A percentile compares a stretch with the other conserved stretches of the same genome.
Evolutionary conservation across 1,140 invertebrate species (phyloP).

Genomic region (Brevipalpus yothersi): DNA sequence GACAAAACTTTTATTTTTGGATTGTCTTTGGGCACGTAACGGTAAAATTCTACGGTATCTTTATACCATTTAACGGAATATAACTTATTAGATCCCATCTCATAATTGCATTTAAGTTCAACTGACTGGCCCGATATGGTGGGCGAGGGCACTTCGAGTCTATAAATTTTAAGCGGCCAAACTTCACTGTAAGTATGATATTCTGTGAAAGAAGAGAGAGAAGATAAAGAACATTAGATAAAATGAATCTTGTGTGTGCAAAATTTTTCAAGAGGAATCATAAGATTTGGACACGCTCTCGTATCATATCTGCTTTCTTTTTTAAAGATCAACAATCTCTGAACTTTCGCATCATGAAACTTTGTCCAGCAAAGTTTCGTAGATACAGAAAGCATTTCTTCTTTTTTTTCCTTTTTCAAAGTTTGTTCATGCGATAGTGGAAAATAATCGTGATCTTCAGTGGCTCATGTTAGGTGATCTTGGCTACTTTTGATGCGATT

Average conservation of each 20-base stretch:
- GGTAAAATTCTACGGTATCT: constrained; percentile 7
- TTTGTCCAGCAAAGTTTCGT: no score
- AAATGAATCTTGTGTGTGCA: background rate
- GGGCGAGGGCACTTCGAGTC: constrained; percentile 13
- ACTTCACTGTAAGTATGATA: background rate
- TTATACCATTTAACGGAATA: constrained; percentile 16
- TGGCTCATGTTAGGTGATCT: no score
- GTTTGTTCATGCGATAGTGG: no score
- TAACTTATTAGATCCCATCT: constrained; percentile 13
- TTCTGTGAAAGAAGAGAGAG: background rate
- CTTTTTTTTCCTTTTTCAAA: no score
- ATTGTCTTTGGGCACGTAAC: constrained; percentile 11
- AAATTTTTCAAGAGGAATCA: background rate
- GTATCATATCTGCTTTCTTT: background rate
- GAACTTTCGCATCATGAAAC: background rate
- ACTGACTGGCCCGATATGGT: constrained; percentile 13
- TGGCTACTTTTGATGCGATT: no score
- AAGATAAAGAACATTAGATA: background rate
- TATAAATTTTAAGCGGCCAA: constrained; percentile 2
- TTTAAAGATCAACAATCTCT: background rate
- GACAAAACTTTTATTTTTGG: constrained; percentile 4
- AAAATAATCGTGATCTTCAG: no score
- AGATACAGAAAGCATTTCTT: no score
- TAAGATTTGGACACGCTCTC: background rate
- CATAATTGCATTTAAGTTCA: constrained; percentile 14